phyloP scores from a whole-genome alignment of 2,113 vertebrate genomes.

The Ammodramus savannarum region DNA sequence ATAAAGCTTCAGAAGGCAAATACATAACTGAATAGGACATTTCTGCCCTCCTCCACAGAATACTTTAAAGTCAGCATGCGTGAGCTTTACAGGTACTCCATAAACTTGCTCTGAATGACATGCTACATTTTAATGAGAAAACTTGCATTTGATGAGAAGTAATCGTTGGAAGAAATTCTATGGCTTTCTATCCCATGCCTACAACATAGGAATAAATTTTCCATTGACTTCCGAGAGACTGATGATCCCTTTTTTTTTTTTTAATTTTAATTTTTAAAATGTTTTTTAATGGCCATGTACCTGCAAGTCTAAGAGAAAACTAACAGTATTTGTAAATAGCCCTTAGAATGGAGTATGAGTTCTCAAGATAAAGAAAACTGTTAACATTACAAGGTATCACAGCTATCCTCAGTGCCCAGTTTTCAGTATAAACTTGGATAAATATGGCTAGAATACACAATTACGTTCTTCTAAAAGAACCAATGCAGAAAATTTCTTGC shows the following conservation, averaged over 20 bases:
- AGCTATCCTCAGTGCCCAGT: background rate
- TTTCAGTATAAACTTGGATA: background rate
- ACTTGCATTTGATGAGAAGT: background rate
- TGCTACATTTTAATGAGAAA: background rate
- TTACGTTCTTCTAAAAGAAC: background rate
- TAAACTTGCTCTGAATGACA: background rate
- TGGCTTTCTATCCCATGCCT: no score
- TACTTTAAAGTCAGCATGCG: background rate
- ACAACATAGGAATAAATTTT: background rate
- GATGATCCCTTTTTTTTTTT: background rate
- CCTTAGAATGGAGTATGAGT: background rate
- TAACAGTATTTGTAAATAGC: background rate
- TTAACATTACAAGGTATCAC: background rate
- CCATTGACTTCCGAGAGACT: background rate
- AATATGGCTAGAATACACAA: background rate
- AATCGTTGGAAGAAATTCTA: background rate
- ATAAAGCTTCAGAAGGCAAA: background rate
- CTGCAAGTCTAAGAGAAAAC: background rate
- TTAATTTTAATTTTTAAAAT: background rate
- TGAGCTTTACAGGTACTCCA: background rate
- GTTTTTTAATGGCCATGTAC: background rate
- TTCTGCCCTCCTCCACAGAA: background rate
- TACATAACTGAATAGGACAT: background rate
- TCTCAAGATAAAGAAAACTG: background rate
- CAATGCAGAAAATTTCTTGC: background rate